Evolutionary conservation across 2,888 invertebrate genomes (phyloP).

Genomic region (Psylliodes chrysocephalus): DNA sequence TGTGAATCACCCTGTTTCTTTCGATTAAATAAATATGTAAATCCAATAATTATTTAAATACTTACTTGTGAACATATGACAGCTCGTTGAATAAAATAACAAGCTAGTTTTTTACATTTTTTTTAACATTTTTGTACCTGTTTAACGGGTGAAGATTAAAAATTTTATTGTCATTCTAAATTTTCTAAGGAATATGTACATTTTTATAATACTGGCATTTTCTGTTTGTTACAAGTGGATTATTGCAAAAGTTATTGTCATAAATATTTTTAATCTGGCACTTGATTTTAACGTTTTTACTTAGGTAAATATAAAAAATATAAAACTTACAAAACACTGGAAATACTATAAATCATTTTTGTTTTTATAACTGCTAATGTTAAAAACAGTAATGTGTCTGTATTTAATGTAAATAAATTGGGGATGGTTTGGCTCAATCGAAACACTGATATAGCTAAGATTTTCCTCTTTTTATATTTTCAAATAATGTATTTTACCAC

Average conservation of each 20-base stretch:
- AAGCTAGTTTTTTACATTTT: conserved; percentile 1
- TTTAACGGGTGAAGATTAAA: conserved; percentile 33
- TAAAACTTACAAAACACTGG: no score
- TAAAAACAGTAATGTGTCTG: no score
- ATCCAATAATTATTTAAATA: conserved; percentile 3
- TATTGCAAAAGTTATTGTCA: conserved; percentile 39
- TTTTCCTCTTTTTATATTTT: no score
- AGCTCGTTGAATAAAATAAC: conserved; percentile 5
- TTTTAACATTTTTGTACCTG: conserved; percentile 27
- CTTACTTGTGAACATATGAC: conserved; percentile 1
- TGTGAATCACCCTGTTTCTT: conserved; percentile 2
- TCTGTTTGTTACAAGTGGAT: conserved; percentile 30
- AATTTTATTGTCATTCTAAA: conserved; percentile 42
- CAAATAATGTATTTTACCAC: no score
- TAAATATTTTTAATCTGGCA: conserved; percentile 21
- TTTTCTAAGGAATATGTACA: conserved; percentile 38
- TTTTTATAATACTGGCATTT: conserved; percentile 26
- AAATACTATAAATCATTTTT: no score
- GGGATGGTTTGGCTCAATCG: no score
- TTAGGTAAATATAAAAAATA: no score
- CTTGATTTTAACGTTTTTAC: conserved; percentile 2
- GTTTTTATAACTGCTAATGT: no score
- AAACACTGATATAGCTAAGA: no score
- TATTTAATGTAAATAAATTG: no score
- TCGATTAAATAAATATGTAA: background rate